These are phyloP conservation scores for Tamias sibiricus DNA, from an alignment of 2,113 vertebrate genomes.

Conservation along the genomic window DNA sequence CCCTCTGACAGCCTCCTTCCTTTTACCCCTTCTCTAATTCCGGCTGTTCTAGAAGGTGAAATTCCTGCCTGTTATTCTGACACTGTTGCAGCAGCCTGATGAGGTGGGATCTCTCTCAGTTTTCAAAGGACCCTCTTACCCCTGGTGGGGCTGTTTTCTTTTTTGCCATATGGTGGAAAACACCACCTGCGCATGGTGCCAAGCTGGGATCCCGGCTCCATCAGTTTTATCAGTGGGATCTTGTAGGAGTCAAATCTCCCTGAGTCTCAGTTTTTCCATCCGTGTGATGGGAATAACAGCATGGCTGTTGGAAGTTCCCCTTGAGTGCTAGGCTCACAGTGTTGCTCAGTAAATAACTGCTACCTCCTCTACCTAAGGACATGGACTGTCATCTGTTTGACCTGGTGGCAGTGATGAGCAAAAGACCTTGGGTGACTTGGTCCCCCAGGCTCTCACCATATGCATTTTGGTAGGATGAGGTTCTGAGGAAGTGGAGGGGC, in stretches of 20 bases:
- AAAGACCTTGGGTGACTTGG: neutral
- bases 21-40: neutral
- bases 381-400: neutral
- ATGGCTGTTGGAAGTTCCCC: neutral
- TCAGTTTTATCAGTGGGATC: neutral
- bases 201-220: neutral
- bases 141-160: neutral
- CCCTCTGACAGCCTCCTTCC: neutral
- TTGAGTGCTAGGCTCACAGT: neutral
- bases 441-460: neutral
- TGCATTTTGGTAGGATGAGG: neutral
- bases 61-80: neutral
- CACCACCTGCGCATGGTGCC: neutral
- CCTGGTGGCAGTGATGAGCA: neutral
- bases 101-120: neutral
- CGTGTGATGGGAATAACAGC: neutral
- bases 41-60: neutral
- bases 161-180: neutral
- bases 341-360: too few relatives aligned
- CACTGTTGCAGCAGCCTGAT: neutral
- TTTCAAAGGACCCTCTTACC: neutral
- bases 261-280: neutral
- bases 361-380: neutral
- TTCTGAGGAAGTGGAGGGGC: neutral
- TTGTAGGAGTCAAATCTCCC: neutral